A percentile compares a stretch with the other conserved stretches of the same genome.
Evolutionary conservation across 2,113 vertebrate genomes (phyloP).

Genomic region (Campylomormyrus tamandua): DNA sequence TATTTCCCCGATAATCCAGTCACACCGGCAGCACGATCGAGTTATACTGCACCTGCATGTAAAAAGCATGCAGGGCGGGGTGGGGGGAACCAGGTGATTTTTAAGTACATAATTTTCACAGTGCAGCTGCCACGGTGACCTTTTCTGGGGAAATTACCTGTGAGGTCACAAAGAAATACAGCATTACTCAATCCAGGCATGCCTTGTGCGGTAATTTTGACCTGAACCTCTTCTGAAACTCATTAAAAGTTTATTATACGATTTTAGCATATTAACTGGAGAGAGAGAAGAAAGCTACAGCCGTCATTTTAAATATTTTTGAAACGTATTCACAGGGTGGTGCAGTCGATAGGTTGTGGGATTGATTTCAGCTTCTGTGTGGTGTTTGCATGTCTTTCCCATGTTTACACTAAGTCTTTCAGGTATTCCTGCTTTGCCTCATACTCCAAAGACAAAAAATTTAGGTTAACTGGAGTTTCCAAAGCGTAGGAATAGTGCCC

Average conservation of each 20-base stretch:
- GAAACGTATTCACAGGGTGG: not conserved
- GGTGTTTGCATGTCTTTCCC: not conserved
- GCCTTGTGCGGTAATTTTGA: not conserved
- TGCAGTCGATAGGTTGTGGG: not conserved
- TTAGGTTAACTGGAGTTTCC: not conserved
- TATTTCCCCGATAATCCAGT: not conserved
- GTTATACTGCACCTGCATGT: not conserved
- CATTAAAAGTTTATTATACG: slow-evolving; percentile 1
- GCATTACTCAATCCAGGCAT: not conserved
- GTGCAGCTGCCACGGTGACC: not conserved
- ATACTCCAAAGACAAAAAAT: not conserved
- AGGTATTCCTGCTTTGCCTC: not conserved
- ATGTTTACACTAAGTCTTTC: not conserved
- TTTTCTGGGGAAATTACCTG: not conserved
- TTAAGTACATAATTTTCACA: not conserved
- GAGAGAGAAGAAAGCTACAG: not conserved
- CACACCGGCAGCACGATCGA: not conserved
- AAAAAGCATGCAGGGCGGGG: not conserved
- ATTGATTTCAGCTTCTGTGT: not conserved
- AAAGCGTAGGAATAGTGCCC: not conserved
- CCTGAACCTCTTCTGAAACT: not conserved
- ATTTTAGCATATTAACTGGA: slow-evolving; percentile 6
- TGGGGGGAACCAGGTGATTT: not conserved
- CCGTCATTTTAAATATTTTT: not conserved
- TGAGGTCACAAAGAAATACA: not conserved